These are phyloP conservation scores for Chiridota heheva DNA, from an alignment of 35 echinoderm and acorn worm genomes.

Conservation along the genomic window DNA sequence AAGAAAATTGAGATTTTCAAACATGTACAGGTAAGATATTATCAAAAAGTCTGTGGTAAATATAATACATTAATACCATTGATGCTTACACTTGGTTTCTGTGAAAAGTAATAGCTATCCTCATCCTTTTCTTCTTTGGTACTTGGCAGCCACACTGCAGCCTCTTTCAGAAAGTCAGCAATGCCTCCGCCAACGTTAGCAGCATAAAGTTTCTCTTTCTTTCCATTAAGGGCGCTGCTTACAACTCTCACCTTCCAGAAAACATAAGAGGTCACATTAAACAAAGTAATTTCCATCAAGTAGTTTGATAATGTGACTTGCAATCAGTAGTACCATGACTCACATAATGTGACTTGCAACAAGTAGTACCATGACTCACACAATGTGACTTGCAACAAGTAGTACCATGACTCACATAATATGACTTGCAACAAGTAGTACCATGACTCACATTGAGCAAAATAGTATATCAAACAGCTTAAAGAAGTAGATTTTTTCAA, in stretches of 20 bases:
- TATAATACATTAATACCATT: too few relatives aligned
- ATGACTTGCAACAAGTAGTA: too few relatives aligned
- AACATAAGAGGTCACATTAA: background rate
- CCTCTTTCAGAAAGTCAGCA: constrained; percentile 64
- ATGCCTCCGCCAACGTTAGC: constrained; percentile 43
- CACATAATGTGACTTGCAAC: too few relatives aligned
- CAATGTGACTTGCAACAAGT: too few relatives aligned
- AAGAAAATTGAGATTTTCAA: too few relatives aligned
- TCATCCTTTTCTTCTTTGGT: constrained; percentile 57
- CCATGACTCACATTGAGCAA: too few relatives aligned
- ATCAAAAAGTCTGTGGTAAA: too few relatives aligned
- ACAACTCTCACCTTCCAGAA: constrained; percentile 61
- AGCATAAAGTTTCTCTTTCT: constrained; percentile 52
- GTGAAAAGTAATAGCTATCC: constrained; percentile 66
- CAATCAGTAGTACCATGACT: background rate
- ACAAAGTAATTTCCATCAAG: background rate
- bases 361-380: too few relatives aligned
- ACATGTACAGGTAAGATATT: too few relatives aligned
- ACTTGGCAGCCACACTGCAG: constrained; percentile 71
- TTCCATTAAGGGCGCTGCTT: constrained; percentile 66
- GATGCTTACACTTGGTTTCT: constrained; percentile 44
- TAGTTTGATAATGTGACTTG: background rate
- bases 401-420: too few relatives aligned
- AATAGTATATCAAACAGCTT: too few relatives aligned
- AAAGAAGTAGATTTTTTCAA: too few relatives aligned